Base-by-base conservation (phyloP, 2,888 invertebrate genomes). In the Apodemia mormo region DNA sequence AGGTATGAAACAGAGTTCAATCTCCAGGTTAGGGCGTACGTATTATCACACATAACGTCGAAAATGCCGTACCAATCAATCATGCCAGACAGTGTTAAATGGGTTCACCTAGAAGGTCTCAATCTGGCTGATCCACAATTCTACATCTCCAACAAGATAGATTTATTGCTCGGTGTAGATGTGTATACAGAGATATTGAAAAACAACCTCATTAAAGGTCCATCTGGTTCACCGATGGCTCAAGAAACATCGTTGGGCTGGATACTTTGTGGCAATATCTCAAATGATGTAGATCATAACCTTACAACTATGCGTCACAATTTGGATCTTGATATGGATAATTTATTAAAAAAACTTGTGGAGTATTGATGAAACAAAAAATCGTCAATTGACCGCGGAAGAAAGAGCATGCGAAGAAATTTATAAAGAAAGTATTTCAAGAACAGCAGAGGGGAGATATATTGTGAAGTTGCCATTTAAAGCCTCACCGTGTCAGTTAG, bases 131-230 rank as follows among this genome's bases (percentile, higher is more conserved):
- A 79, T 70, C 74, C 75, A 61, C 68, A 61, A 2, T 56, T 66
- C 58, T 43, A 69, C 33, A 65, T 37, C 54, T 70, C 76, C 70
- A 78, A 77, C 7, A 14, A 70, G 12, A 67, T 79, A 8, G 79
- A 80, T 65, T 33, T 80, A 64, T 69, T 79, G 1, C 70, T 80
- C 9, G 75, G 78, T 37, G 76, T 78, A 12, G 54, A 69, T 43
- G 71, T 54, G 45, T 54, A 29, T 54, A 22, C 43, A 40, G 56
- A 43, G 40, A 40, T 66, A 69, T 65, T 54, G 52, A 52, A 52
- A n/a, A 52, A 52, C 52, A 52, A 52, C 52, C 52, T 52, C 12
- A 30, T 65, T 37, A 65, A 65, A 22, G 66, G 52, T 66, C 49
- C 29, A 33, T 52, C 52, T 52, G 52, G 66, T 45, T n/a, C 45